Evolutionary conservation across 2,113 vertebrate species (phyloP).

Genomic region (Vidua macroura): DNA sequence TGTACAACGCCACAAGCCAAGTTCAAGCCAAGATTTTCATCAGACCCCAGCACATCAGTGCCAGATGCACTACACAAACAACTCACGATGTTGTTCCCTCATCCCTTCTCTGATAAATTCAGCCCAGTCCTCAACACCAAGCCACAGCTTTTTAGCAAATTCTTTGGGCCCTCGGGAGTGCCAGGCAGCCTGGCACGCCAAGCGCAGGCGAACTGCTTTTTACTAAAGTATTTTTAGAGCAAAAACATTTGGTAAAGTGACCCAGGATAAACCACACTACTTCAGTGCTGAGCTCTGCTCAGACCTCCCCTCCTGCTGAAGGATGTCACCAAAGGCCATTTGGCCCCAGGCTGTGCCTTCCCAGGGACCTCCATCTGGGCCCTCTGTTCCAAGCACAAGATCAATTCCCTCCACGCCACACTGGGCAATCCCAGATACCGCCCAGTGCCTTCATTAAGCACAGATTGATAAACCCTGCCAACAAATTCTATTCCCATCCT

Average conservation of each 20-base stretch:
- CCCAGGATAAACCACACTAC: not conserved
- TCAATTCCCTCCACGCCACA: not conserved
- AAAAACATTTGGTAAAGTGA: not conserved
- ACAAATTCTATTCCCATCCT: conserved; percentile 26
- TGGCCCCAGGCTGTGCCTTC: not conserved
- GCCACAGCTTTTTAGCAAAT: not conserved
- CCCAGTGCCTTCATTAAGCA: not conserved
- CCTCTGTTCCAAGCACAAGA: not conserved
- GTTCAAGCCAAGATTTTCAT: not conserved
- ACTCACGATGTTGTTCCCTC: not conserved
- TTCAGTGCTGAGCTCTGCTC: not conserved
- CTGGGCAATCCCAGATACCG: not conserved
- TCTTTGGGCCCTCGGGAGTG: not conserved
- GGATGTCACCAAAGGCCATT: not conserved
- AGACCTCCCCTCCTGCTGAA: not conserved
- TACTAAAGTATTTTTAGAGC: not conserved
- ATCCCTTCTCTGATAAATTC: not conserved
- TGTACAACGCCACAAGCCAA: not conserved
- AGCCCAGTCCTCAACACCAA: not conserved
- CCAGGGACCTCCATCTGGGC: not conserved
- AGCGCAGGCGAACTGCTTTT: not conserved
- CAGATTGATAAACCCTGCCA: not conserved
- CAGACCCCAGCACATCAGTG: not conserved
- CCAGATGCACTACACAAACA: not conserved
- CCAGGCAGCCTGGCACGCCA: not conserved